Conservation (phyloP, 2,797 vertebrate genomes). For the Phylloscopus collybita region DNA sequence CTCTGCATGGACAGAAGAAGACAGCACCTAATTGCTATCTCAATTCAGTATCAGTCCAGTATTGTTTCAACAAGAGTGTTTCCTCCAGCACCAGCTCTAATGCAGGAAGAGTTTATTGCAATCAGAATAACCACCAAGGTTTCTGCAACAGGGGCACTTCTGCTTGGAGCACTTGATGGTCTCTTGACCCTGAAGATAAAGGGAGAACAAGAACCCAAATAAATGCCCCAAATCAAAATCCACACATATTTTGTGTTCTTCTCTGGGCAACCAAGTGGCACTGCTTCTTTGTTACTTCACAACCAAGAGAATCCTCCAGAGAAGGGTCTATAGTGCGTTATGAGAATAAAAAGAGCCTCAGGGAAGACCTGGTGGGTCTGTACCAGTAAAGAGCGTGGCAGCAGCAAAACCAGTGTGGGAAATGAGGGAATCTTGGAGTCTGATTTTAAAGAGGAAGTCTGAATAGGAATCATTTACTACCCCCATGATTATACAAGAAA, state of each 20-base stretch:
- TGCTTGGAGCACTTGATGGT: neutral
- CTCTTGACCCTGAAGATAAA: neutral
- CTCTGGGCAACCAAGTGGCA: neutral
- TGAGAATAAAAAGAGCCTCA: neutral
- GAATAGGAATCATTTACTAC: neutral
- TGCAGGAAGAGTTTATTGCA: neutral
- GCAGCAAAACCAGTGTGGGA: neutral
- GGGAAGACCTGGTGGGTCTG: neutral
- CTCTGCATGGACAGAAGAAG: neutral
- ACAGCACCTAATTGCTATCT: neutral
- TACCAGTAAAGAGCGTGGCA: neutral
- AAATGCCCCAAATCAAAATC: neutral
- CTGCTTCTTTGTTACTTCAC: neutral
- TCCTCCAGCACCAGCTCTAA: neutral
- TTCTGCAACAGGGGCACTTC: neutral
- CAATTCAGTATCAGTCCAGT: neutral
- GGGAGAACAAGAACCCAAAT: neutral
- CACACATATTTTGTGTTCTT: neutral
- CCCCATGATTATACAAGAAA: neutral
- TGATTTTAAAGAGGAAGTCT: neutral
- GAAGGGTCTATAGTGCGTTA: neutral
- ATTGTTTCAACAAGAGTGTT: neutral
- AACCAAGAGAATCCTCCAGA: neutral
- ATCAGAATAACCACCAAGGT: neutral
- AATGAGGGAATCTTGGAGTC: neutral